Evolutionary conservation across 2,888 invertebrate genomes (phyloP), one percentile per base, ranked within the genome.

Genomic region (Zaprionus bogoriensis): DNA sequence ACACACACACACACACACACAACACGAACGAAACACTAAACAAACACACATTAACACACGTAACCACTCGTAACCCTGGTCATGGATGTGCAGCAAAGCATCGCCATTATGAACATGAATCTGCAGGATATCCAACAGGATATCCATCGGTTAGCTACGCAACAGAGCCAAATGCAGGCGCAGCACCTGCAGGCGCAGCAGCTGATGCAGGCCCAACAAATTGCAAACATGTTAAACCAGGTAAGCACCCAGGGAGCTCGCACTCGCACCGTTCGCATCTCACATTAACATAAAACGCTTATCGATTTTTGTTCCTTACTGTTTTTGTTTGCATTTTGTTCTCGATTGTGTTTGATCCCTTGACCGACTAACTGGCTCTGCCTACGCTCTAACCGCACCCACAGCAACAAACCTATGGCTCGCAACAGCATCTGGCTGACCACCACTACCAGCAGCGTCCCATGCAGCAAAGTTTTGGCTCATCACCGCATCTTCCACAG

Each of bases 111-210:
- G 95, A 98, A 98, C 92, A 94, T 94, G 92, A 98, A 96, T 93
- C 94, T 98, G 88, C 95, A 96, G 90, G 98, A 98, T 92, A 95
- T 98, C 88, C 98, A 98, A 92, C 95, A 95, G 74, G 98, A 98
- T 92, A 97, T 98, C 89, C 96, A 97, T 91, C 94, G 96, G 82
- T 93, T 98, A 77, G 95, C 97, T 64, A 94, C 94, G 70, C 96
- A 97, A 89, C 95, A 96, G 89, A 94, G 93, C 90, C 95, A 95
- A 91, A 94, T 95, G 82, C 95, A 93, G 89, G 92, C 92, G 39
- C 92, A 92, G 72, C 92, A 94, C 79, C 92, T 93, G 79, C 93
- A 94, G 76, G 91, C 91, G 54, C 93, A 93, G 81, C 89, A 93
- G 77, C 91, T 93, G 88, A 90, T 92, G 68, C 92, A 92, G 77